These are phyloP conservation scores for Propsilocerus akamusi DNA, from an alignment of 1,140 invertebrate species.

Conservation along the genomic window DNA sequence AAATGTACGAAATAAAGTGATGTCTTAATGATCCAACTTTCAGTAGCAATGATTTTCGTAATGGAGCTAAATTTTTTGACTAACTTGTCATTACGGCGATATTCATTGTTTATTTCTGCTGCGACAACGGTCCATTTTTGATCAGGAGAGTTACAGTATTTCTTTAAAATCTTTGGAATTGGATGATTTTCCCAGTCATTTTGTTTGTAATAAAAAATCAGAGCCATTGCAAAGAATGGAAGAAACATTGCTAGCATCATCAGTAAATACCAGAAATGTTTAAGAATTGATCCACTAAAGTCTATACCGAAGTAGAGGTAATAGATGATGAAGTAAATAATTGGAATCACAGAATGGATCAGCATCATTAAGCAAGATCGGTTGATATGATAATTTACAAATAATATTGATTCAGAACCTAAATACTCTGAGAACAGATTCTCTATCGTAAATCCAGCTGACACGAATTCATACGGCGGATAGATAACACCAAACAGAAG, in stretches of 20 bases:
- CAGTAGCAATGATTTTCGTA: slow-evolving; percentile 53
- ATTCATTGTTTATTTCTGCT: slow-evolving; percentile 57
- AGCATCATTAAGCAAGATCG: slow-evolving; percentile 42
- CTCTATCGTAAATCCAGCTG: slow-evolving; percentile 42
- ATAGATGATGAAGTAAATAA: slow-evolving; percentile 43
- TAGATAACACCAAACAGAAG: slow-evolving; percentile 49
- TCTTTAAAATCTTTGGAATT: slow-evolving; percentile 39
- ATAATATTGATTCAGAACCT: slow-evolving; percentile 45
- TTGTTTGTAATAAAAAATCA: slow-evolving; percentile 42
- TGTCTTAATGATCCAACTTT: slow-evolving; percentile 80
- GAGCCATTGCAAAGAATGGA: slow-evolving; percentile 22
- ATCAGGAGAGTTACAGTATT: slow-evolving; percentile 36
- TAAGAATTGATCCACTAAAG: slow-evolving; percentile 19
- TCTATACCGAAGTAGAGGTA: slow-evolving; percentile 26
- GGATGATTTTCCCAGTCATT: slow-evolving; percentile 56
- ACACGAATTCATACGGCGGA: slow-evolving; percentile 54
- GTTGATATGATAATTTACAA: slow-evolving; percentile 51
- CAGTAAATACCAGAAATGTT: slow-evolving; percentile 23
- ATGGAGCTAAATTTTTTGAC: slow-evolving; percentile 46
- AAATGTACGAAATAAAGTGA: slow-evolving; percentile 53
- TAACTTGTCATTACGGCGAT: slow-evolving; percentile 58
- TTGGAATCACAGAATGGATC: slow-evolving; percentile 44
- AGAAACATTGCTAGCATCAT: slow-evolving; percentile 19
- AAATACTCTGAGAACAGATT: slow-evolving; percentile 40
- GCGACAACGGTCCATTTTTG: slow-evolving; percentile 46